Percentiles rank a stretch among this genome's conserved stretches.
Evolutionary conservation across 2,797 vertebrate species (phyloP).

Genomic region (Synanceia verrucosa): DNA sequence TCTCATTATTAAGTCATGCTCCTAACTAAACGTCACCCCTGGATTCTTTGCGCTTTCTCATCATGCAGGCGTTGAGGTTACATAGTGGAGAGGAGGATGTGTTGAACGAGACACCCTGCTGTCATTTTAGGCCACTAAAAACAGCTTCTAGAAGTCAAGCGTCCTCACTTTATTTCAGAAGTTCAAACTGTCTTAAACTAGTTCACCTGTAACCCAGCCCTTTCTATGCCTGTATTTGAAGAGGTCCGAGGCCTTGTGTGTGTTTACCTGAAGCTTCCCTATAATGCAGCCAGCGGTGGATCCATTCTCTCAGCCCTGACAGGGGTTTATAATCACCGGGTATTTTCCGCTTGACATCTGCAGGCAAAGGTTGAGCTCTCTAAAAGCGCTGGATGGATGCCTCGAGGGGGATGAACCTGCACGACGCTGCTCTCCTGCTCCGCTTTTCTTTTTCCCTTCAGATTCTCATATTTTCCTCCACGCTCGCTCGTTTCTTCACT

Average conservation of each 20-base stretch:
- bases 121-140: too few relatives aligned
- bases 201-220: neutral
- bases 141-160: too few relatives aligned
- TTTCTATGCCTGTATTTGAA: neutral
- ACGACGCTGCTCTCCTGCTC: constrained; percentile 1
- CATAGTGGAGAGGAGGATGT: too few relatives aligned
- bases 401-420: constrained; percentile 4
- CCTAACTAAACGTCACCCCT: too few relatives aligned
- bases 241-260: neutral
- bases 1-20: too few relatives aligned
- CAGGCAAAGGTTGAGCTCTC: constrained; percentile 1
- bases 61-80: too few relatives aligned
- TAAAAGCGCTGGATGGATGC: constrained; percentile 22
- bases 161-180: neutral
- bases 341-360: constrained; percentile 45
- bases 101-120: too few relatives aligned
- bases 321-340: constrained; percentile 4
- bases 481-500: constrained; percentile 11
- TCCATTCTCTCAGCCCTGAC: neutral
- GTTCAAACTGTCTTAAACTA: neutral
- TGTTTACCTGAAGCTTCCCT: constrained; percentile 4
- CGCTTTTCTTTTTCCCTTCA: neutral
- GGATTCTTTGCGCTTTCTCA: too few relatives aligned
- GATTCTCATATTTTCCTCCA: too few relatives aligned
- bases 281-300: neutral